Percentiles rank a stretch among this genome's conserved stretches.
Conservation (phyloP, 2,113 vertebrate species). For the Oryzias curvinotus region DNA sequence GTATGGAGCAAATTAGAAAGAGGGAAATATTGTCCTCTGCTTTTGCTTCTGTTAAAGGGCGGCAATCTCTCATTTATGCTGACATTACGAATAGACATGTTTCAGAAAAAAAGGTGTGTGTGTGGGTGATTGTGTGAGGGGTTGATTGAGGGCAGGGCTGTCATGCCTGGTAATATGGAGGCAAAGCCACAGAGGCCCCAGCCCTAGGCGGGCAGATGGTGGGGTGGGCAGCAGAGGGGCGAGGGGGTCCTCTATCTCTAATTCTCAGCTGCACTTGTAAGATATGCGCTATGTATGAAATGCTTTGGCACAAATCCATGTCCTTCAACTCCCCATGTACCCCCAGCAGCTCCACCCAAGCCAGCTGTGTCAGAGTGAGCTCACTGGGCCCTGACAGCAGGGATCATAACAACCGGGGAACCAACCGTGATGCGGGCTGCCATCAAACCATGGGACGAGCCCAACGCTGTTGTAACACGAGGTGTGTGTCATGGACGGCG, state of each 20-base stretch:
- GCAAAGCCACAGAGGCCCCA: slow-evolving; percentile 52
- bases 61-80: slow-evolving; percentile 76
- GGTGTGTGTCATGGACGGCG: slow-evolving; percentile 29
- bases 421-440: slow-evolving; percentile 58
- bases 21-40: slow-evolving; percentile 66
- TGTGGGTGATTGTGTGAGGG: slow-evolving; percentile 16
- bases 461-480: slow-evolving; percentile 55
- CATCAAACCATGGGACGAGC: slow-evolving; percentile 59
- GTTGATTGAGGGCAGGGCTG: slow-evolving; percentile 66
- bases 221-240: slow-evolving; percentile 52
- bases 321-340: slow-evolving; percentile 73
- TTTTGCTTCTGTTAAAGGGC: slow-evolving; percentile 65
- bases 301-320: slow-evolving; percentile 76
- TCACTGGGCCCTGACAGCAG: slow-evolving; percentile 68
- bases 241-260: slow-evolving; percentile 57
- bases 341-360: slow-evolving; percentile 65
- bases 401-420: slow-evolving; percentile 76
- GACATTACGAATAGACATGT: slow-evolving; percentile 70
- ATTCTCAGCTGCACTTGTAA: slow-evolving; percentile 63
- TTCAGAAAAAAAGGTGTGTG: slow-evolving; percentile 31
- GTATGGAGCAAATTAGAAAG: slow-evolving; percentile 80
- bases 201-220: slow-evolving; percentile 72
- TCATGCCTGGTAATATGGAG: slow-evolving; percentile 52
- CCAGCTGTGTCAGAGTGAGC: slow-evolving; percentile 72
- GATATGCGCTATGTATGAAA: slow-evolving; percentile 75